Evolutionary conservation across 2,888 invertebrate species (phyloP), one percentile per base, ranked within the genome.

Genomic region (Plutella xylostella): DNA sequence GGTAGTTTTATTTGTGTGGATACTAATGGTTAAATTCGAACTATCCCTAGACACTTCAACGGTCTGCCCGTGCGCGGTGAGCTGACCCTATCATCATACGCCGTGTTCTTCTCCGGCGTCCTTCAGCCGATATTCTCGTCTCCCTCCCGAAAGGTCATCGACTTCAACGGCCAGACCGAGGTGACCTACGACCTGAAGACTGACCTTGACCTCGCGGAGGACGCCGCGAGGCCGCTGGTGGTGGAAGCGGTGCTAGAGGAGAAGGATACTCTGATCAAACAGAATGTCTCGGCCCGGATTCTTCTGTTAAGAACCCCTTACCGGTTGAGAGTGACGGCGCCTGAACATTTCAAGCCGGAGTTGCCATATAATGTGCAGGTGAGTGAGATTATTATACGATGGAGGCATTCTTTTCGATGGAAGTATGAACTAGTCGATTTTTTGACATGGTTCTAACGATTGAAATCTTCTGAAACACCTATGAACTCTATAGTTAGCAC

Each of bases 211-310:
- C 76, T 97, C 45, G 89, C 87, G 28, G 83, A 80, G 53, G 93
- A 92, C 58, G 94, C 95, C 44, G 92, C 92, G 58, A 86, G 95
- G 54, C 90, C 91, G 19, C 89, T 97, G 38, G 88, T 93, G 25
- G 87, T 97, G 40, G 92, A 95, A 63, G 97, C 95, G 1, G 90
- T 92, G 5, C 90, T 98, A 2, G 96, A 96, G 68, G 98, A 98
- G 80, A 90, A 90, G 45, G 85, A 95, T 53, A 97, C 97, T 2
- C 88, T 92, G 14, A 88, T 95, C 42, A 88, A 91, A 55, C 93
- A 96, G 64, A 94, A 94, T 64, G 89, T 90, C 14, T 87, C 92
- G 0, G 85, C 89, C 2, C 67, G 77, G 47, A 75, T 82, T 52
- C 85, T 91, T 49, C 84, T 95, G 30, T 86, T 90, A 45, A 61